phyloP scores from a whole-genome alignment of 2,797 vertebrate species.

The Jordanella pulchra region DNA sequence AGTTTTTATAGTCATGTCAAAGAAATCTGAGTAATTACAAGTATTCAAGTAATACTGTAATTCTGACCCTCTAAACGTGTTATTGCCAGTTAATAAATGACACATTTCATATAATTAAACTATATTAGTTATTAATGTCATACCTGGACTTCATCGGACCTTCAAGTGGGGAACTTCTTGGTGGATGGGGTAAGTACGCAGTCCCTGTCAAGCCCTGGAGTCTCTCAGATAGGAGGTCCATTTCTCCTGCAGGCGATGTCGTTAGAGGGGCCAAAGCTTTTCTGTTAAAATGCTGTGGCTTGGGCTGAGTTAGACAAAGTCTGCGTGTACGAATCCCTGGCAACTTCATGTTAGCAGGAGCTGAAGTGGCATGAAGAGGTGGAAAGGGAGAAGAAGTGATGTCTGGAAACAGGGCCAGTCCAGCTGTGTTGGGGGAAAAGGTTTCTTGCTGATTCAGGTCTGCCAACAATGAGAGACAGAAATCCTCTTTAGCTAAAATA shows the following conservation, averaged over 20 bases:
- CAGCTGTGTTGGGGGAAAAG: conserved; percentile 41
- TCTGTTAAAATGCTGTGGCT: conserved; percentile 28
- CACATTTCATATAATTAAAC: too few relatives aligned
- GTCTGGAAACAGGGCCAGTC: conserved; percentile 62
- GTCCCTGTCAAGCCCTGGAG: conserved; percentile 26
- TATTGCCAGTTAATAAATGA: background rate
- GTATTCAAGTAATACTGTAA: background rate
- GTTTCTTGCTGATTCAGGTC: conserved; percentile 39
- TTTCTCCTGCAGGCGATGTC: conserved; percentile 15
- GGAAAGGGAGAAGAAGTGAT: conserved; percentile 74
- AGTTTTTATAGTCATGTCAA: background rate
- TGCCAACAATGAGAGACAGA: conserved; percentile 41
- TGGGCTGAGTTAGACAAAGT: conserved; percentile 51
- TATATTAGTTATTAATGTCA: conserved; percentile 1
- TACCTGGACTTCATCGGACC: conserved; percentile 48
- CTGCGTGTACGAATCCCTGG: conserved; percentile 61
- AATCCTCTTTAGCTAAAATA: background rate
- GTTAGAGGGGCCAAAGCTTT: conserved; percentile 28
- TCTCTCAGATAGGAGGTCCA: conserved; percentile 18
- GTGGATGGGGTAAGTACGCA: conserved; percentile 40
- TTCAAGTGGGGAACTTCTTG: conserved; percentile 30
- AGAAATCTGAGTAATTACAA: background rate
- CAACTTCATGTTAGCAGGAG: conserved; percentile 38
- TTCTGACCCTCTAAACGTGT: background rate
- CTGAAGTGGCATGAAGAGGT: conserved; percentile 40